Percentiles rank a stretch among this genome's conserved stretches.
Evolutionary conservation across 2,797 vertebrate species (phyloP).

Genomic region (Coendou prehensilis): DNA sequence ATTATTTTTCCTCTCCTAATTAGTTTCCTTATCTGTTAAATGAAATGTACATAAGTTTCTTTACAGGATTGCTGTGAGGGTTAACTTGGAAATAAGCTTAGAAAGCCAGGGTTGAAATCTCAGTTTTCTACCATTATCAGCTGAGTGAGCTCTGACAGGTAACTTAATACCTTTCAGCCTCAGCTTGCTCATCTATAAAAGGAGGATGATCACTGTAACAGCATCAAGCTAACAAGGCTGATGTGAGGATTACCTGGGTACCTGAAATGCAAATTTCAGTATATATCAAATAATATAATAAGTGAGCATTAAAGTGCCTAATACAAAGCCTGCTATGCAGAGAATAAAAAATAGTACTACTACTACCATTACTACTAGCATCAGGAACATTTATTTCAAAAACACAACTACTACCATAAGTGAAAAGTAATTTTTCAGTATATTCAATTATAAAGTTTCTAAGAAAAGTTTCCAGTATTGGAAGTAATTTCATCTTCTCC

Average conservation of each 20-base stretch:
- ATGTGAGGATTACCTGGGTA: not conserved
- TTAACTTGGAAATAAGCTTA: not conserved
- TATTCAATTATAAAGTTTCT: not conserved
- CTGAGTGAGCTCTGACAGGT: not conserved
- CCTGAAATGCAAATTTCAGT: not conserved
- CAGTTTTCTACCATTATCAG: not conserved
- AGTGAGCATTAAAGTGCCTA: not conserved
- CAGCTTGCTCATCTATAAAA: not conserved
- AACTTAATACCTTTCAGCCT: not conserved
- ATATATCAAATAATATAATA: not conserved
- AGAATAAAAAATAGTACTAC: not conserved
- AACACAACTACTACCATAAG: not conserved
- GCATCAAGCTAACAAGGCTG: not conserved
- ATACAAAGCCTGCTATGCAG: not conserved
- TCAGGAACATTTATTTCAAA: conserved; percentile 18
- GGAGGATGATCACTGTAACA: not conserved
- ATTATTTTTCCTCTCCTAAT: not conserved
- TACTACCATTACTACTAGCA: not conserved
- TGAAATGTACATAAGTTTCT: not conserved
- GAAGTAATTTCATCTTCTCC: conserved; percentile 41
- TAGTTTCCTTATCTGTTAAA: conserved; percentile 2
- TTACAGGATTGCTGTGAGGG: not conserved
- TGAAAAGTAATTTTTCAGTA: conserved; percentile 28
- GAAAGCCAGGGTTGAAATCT: not conserved
- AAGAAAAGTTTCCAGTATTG: conserved; percentile 14